Evolutionary conservation across 1,140 invertebrate genomes (phyloP).

Genomic region (Myzus persicae): DNA sequence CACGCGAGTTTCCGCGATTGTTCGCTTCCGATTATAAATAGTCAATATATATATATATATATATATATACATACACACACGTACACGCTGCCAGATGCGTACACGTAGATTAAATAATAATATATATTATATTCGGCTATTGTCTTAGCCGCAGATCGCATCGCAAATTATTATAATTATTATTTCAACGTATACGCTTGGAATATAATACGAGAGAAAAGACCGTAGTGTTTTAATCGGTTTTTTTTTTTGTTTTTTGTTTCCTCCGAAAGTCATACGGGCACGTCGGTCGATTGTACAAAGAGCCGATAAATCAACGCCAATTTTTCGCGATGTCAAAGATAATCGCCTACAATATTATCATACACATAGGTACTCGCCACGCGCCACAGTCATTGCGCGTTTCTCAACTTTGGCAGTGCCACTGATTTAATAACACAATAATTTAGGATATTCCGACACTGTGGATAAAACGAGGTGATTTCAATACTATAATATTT

Average conservation of each 20-base stretch:
- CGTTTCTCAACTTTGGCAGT: too few species aligned
- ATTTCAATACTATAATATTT: neutral
- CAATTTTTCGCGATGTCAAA: neutral
- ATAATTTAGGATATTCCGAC: neutral
- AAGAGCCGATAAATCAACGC: neutral
- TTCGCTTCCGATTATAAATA: slow-evolving; percentile 14
- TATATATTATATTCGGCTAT: slow-evolving; percentile 6
- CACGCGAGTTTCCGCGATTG: neutral
- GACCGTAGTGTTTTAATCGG: neutral
- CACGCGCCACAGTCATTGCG: too few species aligned
- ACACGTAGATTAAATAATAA: neutral
- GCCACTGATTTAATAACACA: too few species aligned
- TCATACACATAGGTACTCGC: neutral
- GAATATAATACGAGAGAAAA: neutral
- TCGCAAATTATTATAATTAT: neutral
- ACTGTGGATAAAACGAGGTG: neutral
- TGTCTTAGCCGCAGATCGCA: neutral
- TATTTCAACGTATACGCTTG: neutral
- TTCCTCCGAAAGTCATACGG: neutral
- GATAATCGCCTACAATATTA: neutral
- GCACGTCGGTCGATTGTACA: neutral
- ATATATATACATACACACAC: too few species aligned
- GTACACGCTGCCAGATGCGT: neutral
- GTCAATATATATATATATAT: neutral
- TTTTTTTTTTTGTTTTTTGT: neutral